Conservation (phyloP, 2,113 vertebrate species). For the Oceanites oceanicus region DNA sequence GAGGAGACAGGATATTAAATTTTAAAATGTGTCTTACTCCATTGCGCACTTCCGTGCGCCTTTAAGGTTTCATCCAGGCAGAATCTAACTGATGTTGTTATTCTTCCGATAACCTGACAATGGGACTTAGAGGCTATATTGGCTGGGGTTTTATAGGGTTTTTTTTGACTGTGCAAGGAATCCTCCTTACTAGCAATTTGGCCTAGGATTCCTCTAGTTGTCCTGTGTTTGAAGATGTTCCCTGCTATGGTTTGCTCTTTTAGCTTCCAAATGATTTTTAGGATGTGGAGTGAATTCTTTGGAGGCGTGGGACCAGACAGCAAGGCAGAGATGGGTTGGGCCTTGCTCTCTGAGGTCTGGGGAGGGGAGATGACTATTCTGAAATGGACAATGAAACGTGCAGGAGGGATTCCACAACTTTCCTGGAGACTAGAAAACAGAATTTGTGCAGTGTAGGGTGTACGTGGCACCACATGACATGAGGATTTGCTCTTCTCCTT, state of each 20-base stretch:
- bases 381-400: background rate
- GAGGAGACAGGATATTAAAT: background rate
- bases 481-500: background rate
- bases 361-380: background rate
- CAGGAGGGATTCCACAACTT: background rate
- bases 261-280: background rate
- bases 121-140: background rate
- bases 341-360: background rate
- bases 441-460: background rate
- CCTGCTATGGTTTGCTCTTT: background rate
- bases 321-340: background rate
- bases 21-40: background rate
- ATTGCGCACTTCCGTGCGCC: fast-evolving
- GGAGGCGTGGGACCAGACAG: background rate
- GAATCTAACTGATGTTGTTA: background rate
- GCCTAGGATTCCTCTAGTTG: background rate
- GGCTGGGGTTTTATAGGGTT: background rate
- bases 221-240: background rate
- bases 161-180: background rate
- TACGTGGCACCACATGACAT: background rate
- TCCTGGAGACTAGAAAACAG: background rate
- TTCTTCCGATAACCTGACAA: background rate
- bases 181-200: background rate
- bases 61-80: background rate
- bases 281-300: background rate